These are phyloP conservation scores for Diaphora mendica DNA, from an alignment of 2,888 invertebrate genomes.

Conservation along the genomic window DNA sequence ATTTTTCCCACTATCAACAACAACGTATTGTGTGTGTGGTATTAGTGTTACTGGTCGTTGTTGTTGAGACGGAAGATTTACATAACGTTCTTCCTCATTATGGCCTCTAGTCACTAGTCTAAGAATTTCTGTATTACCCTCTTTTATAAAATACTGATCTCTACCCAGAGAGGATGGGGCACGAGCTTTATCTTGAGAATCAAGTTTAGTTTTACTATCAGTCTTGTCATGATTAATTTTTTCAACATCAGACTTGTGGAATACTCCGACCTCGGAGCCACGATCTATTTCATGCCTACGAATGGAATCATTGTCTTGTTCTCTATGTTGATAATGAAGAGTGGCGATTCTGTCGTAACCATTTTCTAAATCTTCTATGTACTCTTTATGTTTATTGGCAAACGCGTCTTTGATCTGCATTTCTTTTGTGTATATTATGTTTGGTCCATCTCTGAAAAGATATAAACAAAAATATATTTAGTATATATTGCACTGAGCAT, in stretches of 20 bases:
- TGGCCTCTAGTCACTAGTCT: constrained; percentile 92
- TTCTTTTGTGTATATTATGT: constrained; percentile 86
- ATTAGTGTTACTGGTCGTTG: constrained; percentile 85
- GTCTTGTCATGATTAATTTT: constrained; percentile 65
- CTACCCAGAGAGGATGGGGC: constrained; percentile 82
- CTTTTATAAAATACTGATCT: constrained; percentile 92
- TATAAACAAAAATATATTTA: not conserved
- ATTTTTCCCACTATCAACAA: constrained; percentile 93
- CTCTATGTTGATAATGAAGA: constrained; percentile 79
- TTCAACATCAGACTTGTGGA: constrained; percentile 76
- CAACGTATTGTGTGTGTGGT: constrained; percentile 87
- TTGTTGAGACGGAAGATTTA: constrained; percentile 84
- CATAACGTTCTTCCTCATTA: constrained; percentile 88
- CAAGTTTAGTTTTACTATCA: constrained; percentile 67
- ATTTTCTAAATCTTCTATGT: constrained; percentile 87
- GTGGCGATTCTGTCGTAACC: constrained; percentile 84
- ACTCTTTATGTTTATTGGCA: constrained; percentile 84
- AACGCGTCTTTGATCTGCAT: constrained; percentile 83
- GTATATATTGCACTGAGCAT: not conserved
- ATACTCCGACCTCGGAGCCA: constrained; percentile 88
- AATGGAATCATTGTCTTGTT: constrained; percentile 90
- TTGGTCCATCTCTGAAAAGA: constrained; percentile 82
- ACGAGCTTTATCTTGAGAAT: constrained; percentile 68
- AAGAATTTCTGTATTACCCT: constrained; percentile 94
- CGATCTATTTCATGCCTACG: constrained; percentile 92